Base-by-base conservation (phyloP, 2,888 invertebrate species). In the Taphrorychus bicolor region DNA sequence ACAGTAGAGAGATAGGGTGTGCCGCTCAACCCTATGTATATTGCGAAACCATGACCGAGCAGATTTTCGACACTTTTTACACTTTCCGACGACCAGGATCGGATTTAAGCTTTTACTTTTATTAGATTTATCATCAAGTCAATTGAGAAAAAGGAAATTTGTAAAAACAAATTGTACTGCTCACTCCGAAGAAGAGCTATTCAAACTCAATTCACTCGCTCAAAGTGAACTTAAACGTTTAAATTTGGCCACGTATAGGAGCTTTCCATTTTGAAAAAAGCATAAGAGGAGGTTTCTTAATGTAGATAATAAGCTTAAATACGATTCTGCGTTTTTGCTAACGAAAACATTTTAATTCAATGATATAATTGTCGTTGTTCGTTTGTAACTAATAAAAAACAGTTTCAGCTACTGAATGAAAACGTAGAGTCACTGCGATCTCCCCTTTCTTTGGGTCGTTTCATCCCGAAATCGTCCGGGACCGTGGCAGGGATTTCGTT, bases 291-390 rank as follows among this genome's bases (percentile, higher is more conserved):
- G n/a, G n/a, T n/a, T n/a, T n/a, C n/a, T n/a, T n/a, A n/a, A n/a
- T 32, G 5, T 32, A 3, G 32, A 11, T 32, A 3, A 32, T 9
- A 3, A 14, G 9, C 7, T 5, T n/a, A 5, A 54, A 16, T 59
- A 49, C 59, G 59, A 32, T 24, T 19, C 59, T 59, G 59, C 22
- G 9, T 11, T 3, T 24, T 51, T 14, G 32, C 75, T 75, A 69
- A 74, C 74, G 74, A 76, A 79, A 79, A 76, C 76, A 73, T 79
- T 78, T 77, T 79, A 81, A 82, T 81, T 82, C 82, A 79, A 80
- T 81, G 79, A 81, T 81, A 81, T 81, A 81, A 82, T 82, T 82
- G 81, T 81, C 77, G 45, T 60, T 51, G 24, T 40, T 23, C 67
- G 67, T 67, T 67, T 62, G 77, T 77, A 79, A 45, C 81, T 80